Evolutionary conservation across 2,113 vertebrate genomes (phyloP).

Genomic region (Xerus inauris): DNA sequence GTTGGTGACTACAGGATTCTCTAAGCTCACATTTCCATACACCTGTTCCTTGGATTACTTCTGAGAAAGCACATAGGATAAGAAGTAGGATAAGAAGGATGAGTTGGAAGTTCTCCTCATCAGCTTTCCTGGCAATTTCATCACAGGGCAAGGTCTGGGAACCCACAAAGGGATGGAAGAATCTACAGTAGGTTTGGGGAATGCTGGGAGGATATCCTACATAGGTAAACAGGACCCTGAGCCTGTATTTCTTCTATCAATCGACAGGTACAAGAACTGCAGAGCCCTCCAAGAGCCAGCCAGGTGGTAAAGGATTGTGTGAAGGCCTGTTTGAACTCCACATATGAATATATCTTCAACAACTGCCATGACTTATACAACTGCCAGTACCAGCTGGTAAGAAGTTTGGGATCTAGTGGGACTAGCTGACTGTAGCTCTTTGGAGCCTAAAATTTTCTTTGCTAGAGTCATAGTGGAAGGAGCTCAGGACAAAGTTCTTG

Average conservation of each 20-base stretch:
- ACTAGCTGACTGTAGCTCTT: background rate
- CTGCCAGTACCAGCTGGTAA: constrained; percentile 93
- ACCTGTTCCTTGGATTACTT: constrained; percentile 1
- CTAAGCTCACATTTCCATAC: background rate
- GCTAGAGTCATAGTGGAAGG: background rate
- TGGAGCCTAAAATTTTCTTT: constrained; percentile 22
- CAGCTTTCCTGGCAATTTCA: background rate
- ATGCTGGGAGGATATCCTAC: background rate
- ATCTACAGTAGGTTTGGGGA: background rate
- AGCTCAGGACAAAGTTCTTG: constrained; percentile 37
- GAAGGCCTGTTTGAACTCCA: constrained; percentile 98
- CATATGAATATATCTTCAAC: constrained; percentile 99
- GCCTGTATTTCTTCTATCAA: constrained; percentile 40
- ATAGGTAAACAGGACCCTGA: background rate
- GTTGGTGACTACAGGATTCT: background rate
- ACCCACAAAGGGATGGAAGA: background rate
- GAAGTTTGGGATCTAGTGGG: background rate
- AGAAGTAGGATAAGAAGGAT: background rate
- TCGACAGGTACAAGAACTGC: constrained; percentile 95
- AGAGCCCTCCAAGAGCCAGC: constrained; percentile 97
- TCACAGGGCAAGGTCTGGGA: background rate
- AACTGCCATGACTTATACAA: constrained; percentile 98
- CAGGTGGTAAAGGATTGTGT: constrained; percentile 99
- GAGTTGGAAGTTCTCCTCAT: background rate
- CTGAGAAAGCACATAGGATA: background rate